Evolutionary conservation across 2,113 vertebrate genomes (phyloP), one percentile per base, ranked within the genome.

Genomic region (Monarcha castaneiventris): DNA sequence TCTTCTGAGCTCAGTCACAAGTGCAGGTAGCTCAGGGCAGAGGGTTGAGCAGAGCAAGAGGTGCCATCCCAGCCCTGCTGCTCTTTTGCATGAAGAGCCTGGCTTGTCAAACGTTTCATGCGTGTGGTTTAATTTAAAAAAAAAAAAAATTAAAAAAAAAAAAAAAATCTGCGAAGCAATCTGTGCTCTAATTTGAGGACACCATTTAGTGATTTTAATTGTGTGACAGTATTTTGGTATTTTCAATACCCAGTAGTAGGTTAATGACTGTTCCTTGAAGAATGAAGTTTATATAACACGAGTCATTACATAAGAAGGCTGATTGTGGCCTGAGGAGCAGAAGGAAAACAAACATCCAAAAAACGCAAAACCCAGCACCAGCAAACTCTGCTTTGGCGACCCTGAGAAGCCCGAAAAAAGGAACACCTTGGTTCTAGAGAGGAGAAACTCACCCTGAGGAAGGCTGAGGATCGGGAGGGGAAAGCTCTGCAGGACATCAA

Each of bases 231-330:
- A 96, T 97, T 96, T 96, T 81, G 90, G 95, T 96, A 95, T 96
- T 95, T 96, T 86, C 94, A 84, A 94, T 94, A 93, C 92, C 82
- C 83, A 8, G 88, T 92, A 95, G 92, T 97, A 97, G 96, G 96
- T 97, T 97, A 97, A 97, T 97, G 96, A 97, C 92, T 97, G 83
- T 49, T 96, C 96, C 95, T 96, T 97, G 86, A 95, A 96, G 94
- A 93, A 89, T 67, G 83, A 94, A 96, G 83, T 96, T 97, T 96
- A 97, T 96, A 93, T 97, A 97, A 97, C 94, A 62, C 63, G 1
- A 92, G 61, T 44, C 90, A 90, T 97, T 97, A 93, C 86, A 90
- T 96, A 97, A 96, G 94, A 5, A 93, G 90, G 94, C 93, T 94
- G 93, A 30, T 64, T 51, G 90, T 88, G 96, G 96, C 94, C 90